phyloP scores from a whole-genome alignment of 2,797 vertebrate species.

The Botia kubotai region DNA sequence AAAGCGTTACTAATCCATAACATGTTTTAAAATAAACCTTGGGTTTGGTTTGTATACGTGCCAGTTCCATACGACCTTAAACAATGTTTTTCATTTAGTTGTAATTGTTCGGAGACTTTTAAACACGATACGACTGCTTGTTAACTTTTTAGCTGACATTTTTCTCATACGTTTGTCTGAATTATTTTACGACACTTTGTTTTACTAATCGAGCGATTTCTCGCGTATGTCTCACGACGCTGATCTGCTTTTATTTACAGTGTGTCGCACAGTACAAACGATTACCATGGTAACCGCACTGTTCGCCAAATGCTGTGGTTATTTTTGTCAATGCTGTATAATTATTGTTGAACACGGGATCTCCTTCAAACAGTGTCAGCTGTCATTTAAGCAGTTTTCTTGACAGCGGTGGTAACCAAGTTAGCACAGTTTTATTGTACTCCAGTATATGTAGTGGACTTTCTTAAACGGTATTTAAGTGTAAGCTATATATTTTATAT shows the following conservation, averaged over 20 bases:
- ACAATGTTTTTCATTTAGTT: slow-evolving; percentile 1
- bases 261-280: not conserved
- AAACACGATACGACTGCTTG: not conserved
- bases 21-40: no score
- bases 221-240: not conserved
- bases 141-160: not conserved
- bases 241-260: not conserved
- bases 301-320: not conserved
- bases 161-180: no score
- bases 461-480: no score
- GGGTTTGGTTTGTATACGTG: slow-evolving; percentile 2
- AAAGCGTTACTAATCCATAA: not conserved
- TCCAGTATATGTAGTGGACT: no score
- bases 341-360: not conserved
- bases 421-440: no score
- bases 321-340: not conserved
- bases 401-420: no score
- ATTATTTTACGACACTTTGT: not conserved
- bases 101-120: not conserved
- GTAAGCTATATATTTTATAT: no score
- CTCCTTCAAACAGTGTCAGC: not conserved
- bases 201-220: not conserved
- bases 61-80: not conserved
- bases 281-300: not conserved
- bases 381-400: no score